Conservation (phyloP, 2,888 invertebrate species). For the Noctua pronuba region DNA sequence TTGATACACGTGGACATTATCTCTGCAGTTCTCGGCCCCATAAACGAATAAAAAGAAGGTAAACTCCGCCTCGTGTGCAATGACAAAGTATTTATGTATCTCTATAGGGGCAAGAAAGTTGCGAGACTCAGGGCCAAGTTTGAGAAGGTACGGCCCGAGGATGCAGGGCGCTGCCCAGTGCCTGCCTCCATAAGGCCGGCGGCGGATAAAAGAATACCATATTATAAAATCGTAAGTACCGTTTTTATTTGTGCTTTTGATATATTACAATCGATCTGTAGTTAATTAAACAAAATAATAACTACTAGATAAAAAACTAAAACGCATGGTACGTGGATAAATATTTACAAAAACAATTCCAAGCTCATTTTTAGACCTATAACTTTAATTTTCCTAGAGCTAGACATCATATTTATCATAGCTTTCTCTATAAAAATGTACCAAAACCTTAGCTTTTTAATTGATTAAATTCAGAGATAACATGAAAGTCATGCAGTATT, state of each 20-base stretch:
- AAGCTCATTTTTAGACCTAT: not conserved
- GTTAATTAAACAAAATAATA: not conserved
- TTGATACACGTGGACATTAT: not conserved
- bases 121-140: constrained; percentile 31
- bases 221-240: constrained; percentile 5
- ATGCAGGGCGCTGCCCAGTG: constrained; percentile 19
- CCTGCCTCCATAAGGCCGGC: constrained; percentile 14
- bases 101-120: constrained; percentile 22
- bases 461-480: not conserved
- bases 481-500: not conserved
- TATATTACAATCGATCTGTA: not conserved
- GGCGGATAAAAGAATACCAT: not conserved
- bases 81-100: not conserved
- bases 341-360: not conserved
- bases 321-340: not conserved
- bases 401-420: not conserved
- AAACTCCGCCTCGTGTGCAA: not conserved
- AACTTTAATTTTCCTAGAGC: not conserved
- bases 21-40: not conserved
- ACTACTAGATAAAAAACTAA: not conserved
- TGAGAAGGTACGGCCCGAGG: not conserved
- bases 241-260: not conserved
- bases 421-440: not conserved
- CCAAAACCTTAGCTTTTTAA: not conserved
- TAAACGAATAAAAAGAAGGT: not conserved